Conservation (phyloP, 2,113 vertebrate species). For the Leptocoma aspasia region DNA sequence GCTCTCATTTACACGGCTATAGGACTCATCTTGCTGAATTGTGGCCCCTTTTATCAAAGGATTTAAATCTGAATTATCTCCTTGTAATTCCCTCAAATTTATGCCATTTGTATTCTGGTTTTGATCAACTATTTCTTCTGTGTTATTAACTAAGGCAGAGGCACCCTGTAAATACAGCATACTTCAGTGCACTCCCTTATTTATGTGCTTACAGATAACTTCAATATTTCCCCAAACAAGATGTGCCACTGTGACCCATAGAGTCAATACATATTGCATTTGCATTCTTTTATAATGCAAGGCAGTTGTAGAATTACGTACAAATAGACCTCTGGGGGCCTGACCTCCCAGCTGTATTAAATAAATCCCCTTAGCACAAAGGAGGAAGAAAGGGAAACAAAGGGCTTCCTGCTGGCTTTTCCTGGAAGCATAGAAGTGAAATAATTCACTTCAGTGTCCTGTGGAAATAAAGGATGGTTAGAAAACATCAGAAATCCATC, state of each 20-base stretch:
- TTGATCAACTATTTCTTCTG: neutral
- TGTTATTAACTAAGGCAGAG: neutral
- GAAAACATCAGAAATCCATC: neutral
- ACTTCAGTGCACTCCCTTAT: neutral
- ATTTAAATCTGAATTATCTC: conserved; percentile 1
- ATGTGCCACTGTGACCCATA: neutral
- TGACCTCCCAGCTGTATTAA: conserved; percentile 47
- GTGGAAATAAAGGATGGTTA: neutral
- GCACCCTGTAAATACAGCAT: neutral
- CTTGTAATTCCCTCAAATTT: neutral
- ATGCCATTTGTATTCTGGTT: neutral
- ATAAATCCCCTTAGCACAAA: conserved; percentile 51
- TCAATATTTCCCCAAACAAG: conserved; percentile 16
- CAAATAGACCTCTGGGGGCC: conserved; percentile 29
- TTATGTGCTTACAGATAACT: neutral
- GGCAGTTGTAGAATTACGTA: conserved; percentile 4
- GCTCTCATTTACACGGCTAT: neutral
- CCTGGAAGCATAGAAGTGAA: conserved; percentile 20
- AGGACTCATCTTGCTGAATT: neutral
- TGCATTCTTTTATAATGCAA: conserved; percentile 64
- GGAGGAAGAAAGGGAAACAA: conserved; percentile 48
- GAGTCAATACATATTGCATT: conserved; percentile 28
- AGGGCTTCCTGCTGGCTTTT: conserved; percentile 53
- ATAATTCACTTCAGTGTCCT: neutral
- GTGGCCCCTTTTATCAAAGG: neutral